Base-by-base conservation (phyloP, 1,140 invertebrate species). In the Halictus rubicundus region DNA sequence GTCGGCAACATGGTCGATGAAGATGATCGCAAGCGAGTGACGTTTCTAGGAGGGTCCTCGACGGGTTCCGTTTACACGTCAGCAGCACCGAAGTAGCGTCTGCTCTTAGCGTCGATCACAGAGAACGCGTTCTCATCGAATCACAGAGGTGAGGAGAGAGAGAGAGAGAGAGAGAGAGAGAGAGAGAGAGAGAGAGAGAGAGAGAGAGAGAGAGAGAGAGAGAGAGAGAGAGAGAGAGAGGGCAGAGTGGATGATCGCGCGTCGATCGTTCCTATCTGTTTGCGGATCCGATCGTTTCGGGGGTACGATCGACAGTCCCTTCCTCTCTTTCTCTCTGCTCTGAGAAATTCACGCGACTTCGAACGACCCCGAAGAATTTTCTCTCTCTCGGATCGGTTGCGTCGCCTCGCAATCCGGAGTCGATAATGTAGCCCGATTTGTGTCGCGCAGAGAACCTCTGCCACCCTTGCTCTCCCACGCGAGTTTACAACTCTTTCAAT, bases 61-160 rank as follows among this genome's bases (percentile, higher is more conserved):
- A 79, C 37, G 68, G 68, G 52, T 79, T 79, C 77, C 77, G 61
- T 73, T 79, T 79, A 73, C 60, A 73, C 61, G 70, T 59, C 77
- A 59, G 49, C 61, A 73, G 39, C 69, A 59, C 57, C 14, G 69
- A 72, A 71, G 69, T 23, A 65, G 77, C 57, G 60, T 66, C 69
- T 65, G 60, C 77, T 59, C 77, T 79, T n/a, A 37, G 37, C 70
- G 77, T 79, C 77, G 37, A 78, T 78, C 77, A 72, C 8, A 5
- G 49, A 9, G 42, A 76, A 42, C 64, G 21, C 54, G 54, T 46
- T 57, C 60, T 32, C n/a, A 37, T 66, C 70, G 77, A 64, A 59
- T 73, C 49, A n/a, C n/a, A n/a, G n/a, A n/a, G n/a, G n/a, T n/a
- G n/a, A n/a, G n/a, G n/a, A n/a, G n/a, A n/a, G n/a, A n/a, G n/a